Percentiles rank a stretch among this genome's conserved stretches.
These are phyloP conservation scores for Tamias sibiricus DNA, from an alignment of 2,113 vertebrate genomes.

Conservation along the genomic window DNA sequence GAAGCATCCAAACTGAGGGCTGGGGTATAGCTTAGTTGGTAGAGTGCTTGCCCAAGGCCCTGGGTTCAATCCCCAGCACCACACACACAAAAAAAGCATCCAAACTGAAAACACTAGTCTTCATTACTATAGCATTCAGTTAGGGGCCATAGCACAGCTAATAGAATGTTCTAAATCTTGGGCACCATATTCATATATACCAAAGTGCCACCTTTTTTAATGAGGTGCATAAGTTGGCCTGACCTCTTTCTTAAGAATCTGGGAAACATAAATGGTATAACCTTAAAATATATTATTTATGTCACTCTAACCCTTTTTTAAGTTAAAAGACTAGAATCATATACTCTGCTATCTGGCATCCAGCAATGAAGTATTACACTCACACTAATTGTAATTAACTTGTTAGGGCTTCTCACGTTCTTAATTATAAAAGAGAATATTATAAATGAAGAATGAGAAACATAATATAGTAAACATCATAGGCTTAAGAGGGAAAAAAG, in stretches of 20 bases:
- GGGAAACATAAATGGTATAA: slow-evolving; percentile 5
- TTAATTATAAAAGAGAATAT: slow-evolving; percentile 39
- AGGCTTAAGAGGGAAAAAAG: neutral
- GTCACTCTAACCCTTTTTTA: neutral
- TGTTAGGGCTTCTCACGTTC: neutral
- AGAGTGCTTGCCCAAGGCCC: too few relatives aligned
- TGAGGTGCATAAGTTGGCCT: neutral
- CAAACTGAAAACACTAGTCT: neutral
- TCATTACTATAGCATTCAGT: neutral
- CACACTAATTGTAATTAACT: neutral
- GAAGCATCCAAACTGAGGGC: neutral
- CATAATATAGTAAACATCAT: neutral
- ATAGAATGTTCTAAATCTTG: neutral
- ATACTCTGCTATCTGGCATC: neutral
- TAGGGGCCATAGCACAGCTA: neutral
- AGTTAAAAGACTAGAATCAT: slow-evolving; percentile 51
- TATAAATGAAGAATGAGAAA: neutral
- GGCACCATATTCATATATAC: neutral
- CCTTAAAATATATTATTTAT: neutral
- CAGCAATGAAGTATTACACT: neutral
- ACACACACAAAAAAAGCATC: too few relatives aligned
- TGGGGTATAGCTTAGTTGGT: too few relatives aligned
- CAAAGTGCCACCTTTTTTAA: neutral
- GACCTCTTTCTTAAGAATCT: slow-evolving; percentile 1
- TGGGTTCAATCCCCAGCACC: too few relatives aligned